These are phyloP conservation scores for Ectemnius cavifrons DNA, from an alignment of 2,888 invertebrate genomes.

Conservation along the genomic window DNA sequence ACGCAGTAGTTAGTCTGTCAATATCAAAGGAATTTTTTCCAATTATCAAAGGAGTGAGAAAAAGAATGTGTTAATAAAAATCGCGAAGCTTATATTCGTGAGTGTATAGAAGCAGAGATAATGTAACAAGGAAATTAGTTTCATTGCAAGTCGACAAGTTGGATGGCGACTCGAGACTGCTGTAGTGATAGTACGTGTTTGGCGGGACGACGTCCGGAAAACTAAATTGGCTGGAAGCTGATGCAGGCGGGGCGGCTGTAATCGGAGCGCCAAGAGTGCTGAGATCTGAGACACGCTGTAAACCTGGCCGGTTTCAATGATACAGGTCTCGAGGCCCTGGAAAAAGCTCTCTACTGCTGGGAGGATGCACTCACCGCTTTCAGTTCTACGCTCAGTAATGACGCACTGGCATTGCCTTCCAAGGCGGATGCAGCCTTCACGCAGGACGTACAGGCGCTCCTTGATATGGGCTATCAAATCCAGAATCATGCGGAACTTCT, in stretches of 20 bases:
- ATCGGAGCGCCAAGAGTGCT: background rate
- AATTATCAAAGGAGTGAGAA: no score
- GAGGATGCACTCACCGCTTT: conserved; percentile 95
- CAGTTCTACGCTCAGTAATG: conserved; percentile 81
- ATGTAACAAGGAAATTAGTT: no score
- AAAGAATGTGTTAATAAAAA: no score
- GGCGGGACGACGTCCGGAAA: conserved; percentile 6
- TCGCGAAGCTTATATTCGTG: no score
- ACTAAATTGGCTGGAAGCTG: background rate
- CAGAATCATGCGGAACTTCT: conserved; percentile 93
- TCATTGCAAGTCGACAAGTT: no score
- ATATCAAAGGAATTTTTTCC: no score
- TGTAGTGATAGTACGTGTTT: no score
- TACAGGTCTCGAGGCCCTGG: conserved; percentile 94
- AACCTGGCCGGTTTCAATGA: conserved; percentile 17
- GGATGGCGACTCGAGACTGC: no score
- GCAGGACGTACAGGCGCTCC: conserved; percentile 81
- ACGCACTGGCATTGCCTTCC: conserved; percentile 85
- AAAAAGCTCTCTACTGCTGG: conserved; percentile 95
- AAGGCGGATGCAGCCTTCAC: conserved; percentile 92
- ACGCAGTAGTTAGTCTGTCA: no score
- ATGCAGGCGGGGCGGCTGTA: background rate
- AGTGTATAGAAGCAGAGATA: no score
- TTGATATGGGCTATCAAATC: conserved; percentile 91
- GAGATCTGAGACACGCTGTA: conserved; percentile 1